These are phyloP conservation scores for Clunio marinus DNA, from an alignment of 2,888 invertebrate genomes.

Conservation along the genomic window DNA sequence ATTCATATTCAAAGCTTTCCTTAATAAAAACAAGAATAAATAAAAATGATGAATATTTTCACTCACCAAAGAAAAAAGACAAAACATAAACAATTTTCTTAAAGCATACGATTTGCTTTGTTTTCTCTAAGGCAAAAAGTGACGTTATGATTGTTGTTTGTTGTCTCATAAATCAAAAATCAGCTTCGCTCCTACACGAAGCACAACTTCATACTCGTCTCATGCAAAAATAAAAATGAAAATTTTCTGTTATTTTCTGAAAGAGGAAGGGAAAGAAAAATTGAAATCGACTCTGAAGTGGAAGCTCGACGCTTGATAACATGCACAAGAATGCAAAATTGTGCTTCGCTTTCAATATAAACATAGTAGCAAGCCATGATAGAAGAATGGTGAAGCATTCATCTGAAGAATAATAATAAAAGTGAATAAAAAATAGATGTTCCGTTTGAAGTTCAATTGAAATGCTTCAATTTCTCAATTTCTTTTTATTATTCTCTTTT, in stretches of 20 bases:
- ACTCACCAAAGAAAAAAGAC: not conserved
- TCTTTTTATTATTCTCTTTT: no score
- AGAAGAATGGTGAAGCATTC: no score
- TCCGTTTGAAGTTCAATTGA: no score
- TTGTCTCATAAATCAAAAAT: slow-evolving; percentile 36
- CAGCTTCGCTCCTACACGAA: not conserved
- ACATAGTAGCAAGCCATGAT: no score
- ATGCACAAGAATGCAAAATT: no score
- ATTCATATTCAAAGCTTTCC: not conserved
- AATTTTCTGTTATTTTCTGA: not conserved
- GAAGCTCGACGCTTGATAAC: no score
- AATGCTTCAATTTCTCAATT: no score
- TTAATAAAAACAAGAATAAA: not conserved
- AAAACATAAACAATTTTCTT: not conserved
- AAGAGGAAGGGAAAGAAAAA: not conserved
- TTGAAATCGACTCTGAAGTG: slow-evolving; percentile 2
- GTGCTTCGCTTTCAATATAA: no score
- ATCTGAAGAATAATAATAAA: no score
- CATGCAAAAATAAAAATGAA: not conserved
- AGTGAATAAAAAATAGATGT: no score
- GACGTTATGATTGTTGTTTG: not conserved
- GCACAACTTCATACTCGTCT: not conserved
- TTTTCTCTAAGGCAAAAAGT: not conserved
- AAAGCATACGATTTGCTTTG: not conserved
- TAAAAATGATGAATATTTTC: not conserved